Base-by-base conservation (phyloP, 2,113 vertebrate species). In the Crypturellus undulatus region DNA sequence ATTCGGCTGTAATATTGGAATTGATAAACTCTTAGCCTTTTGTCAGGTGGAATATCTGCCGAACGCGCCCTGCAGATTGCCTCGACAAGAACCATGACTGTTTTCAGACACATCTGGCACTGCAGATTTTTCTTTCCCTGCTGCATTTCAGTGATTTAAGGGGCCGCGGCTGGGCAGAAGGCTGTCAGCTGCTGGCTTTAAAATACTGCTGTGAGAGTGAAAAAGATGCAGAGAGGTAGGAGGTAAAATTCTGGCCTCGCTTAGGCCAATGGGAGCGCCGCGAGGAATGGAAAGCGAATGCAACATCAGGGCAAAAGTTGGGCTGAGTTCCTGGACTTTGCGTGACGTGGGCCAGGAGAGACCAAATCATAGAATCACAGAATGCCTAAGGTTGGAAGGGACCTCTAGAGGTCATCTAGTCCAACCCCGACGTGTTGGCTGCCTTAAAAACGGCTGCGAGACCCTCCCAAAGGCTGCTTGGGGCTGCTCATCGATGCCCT, bases 71-170 rank as follows among this genome's bases (percentile, higher is more conserved):
- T 95, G 81, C 56, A 70, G 75, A 87, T 67, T 84, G 93, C 79
- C 79, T 95, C 67, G 40, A 68, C 72, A 51, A 77, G 83, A 89
- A 26, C 87, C 63, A 77, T 84, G 85, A 89, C 93, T 95, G 92
- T 80, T 95, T 94, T 96, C 92, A 95, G 87, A 80, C 84, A 96
- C 92, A 97, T 89, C 91, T 97, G 83, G 82, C 81, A 83, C 80
- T 93, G 94, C 12, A 11, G 65, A 73, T 82, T 94, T 93, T 92
- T n/a, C 30, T 95, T 89, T 80, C 82, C 43, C 8, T 93, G 43
- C 51, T 87, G 79, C 65, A 68, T 94, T 94, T 96, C 87, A 91
- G 83, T 91, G 89, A 93, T 97, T 92, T 93, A 94, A 94, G 90
- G 80, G 93, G 83, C 84, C 76, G 82, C 92, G 93, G 84, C 90